These are phyloP conservation scores for Macropis europaea DNA, from an alignment of 2,888 invertebrate species.

Conservation along the genomic window DNA sequence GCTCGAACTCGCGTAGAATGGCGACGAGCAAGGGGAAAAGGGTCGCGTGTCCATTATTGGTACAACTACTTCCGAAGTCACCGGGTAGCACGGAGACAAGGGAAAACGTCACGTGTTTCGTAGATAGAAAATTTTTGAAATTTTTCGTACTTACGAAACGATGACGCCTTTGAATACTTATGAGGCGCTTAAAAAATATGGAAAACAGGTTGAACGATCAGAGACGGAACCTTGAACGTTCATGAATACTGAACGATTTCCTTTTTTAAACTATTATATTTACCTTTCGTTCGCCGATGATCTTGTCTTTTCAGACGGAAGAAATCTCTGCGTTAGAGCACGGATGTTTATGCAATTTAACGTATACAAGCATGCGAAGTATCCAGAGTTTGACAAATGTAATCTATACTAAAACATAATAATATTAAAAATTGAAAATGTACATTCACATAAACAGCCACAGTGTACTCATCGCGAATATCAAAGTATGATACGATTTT, in stretches of 20 bases:
- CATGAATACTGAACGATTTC: slow-evolving; percentile 17
- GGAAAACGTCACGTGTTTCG: slow-evolving; percentile 11
- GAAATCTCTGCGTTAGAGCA: too few species aligned
- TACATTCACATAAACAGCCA: too few species aligned
- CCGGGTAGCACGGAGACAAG: slow-evolving; percentile 11
- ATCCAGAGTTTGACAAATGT: too few species aligned
- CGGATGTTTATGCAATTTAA: too few species aligned
- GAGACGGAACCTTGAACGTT: slow-evolving; percentile 16
- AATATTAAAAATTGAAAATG: too few species aligned
- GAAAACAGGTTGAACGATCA: slow-evolving; percentile 16
- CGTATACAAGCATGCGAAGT: too few species aligned
- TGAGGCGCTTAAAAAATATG: slow-evolving; percentile 8
- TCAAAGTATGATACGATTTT: too few species aligned
- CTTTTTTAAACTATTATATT: slow-evolving; percentile 16
- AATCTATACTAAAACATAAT: too few species aligned
- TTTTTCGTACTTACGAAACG: background rate
- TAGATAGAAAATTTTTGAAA: background rate
- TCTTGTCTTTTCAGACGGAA: too few species aligned
- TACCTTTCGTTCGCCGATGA: background rate
- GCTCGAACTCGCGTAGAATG: background rate
- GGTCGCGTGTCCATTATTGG: slow-evolving; percentile 49
- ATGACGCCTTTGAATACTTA: too few species aligned
- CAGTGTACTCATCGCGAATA: too few species aligned
- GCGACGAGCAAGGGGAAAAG: background rate
- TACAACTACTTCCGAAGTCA: slow-evolving; percentile 24